Evolutionary conservation across 2,797 vertebrate species (phyloP).

Genomic region (Xyrichtys novacula): DNA sequence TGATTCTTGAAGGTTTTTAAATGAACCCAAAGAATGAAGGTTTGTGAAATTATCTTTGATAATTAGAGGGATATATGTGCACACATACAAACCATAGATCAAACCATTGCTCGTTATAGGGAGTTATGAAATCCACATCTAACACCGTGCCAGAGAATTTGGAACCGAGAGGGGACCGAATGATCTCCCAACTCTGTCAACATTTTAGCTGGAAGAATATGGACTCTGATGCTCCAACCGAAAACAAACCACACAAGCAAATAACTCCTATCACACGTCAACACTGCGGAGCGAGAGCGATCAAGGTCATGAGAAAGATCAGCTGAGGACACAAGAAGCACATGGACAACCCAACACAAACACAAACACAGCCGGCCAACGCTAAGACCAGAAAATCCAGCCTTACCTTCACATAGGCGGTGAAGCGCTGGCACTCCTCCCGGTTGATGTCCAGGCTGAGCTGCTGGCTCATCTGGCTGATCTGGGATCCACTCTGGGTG

Average conservation of each 20-base stretch:
- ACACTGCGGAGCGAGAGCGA: slow-evolving; percentile 26
- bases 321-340: slow-evolving; percentile 55
- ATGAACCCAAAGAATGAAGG: no score
- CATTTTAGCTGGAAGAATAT: slow-evolving; percentile 33
- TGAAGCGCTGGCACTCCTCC: slow-evolving; percentile 88
- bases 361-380: slow-evolving; percentile 35
- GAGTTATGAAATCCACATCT: background rate
- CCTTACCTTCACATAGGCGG: slow-evolving; percentile 94
- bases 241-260: slow-evolving; percentile 52
- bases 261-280: slow-evolving; percentile 55
- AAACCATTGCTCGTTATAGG: background rate
- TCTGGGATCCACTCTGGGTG: slow-evolving; percentile 88
- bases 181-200: background rate
- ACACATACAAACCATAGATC: background rate
- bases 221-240: slow-evolving; percentile 27
- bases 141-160: background rate
- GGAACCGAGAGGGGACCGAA: background rate
- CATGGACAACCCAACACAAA: slow-evolving; percentile 15
- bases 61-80: background rate
- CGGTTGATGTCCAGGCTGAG: slow-evolving; percentile 86
- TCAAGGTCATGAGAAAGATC: slow-evolving; percentile 61
- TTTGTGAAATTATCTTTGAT: background rate
- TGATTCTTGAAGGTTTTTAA: no score
- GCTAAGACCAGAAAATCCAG: background rate
- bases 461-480: slow-evolving; percentile 86